phyloP scores from a whole-genome alignment of 1,140 invertebrate genomes.

The Zaprionus inermis region DNA sequence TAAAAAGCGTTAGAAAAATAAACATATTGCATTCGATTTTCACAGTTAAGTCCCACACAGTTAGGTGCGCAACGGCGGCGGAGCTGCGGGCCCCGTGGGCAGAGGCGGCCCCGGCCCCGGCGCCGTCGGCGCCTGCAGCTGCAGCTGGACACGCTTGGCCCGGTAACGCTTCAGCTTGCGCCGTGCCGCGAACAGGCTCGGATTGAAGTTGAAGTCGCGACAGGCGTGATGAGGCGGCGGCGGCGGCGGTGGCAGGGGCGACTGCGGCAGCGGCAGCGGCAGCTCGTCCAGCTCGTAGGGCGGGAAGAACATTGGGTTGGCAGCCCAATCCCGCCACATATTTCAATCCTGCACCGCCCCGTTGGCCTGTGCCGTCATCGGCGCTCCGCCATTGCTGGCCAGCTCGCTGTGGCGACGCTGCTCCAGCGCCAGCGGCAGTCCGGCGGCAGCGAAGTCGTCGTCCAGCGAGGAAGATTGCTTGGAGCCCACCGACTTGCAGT shows the following conservation, averaged over 20 bases:
- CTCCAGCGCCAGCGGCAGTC: constrained; percentile 85
- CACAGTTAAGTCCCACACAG: constrained; percentile 46
- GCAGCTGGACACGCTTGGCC: constrained; percentile 61
- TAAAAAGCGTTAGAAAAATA: constrained; percentile 28
- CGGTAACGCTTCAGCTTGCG: constrained; percentile 76
- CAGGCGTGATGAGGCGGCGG: constrained; percentile 40
- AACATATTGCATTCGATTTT: constrained; percentile 70
- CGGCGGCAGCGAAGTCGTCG: constrained; percentile 85
- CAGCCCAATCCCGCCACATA: constrained; percentile 84
- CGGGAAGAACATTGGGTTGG: constrained; percentile 83
- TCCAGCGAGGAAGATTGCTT: constrained; percentile 88
- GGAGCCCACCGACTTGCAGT: constrained; percentile 87
- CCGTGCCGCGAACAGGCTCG: constrained; percentile 67
- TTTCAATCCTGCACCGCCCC: constrained; percentile 87
- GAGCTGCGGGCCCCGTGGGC: constrained; percentile 12
- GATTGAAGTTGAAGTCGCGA: constrained; percentile 76
- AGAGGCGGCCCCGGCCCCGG: constrained; percentile 4
- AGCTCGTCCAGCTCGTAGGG: constrained; percentile 63
- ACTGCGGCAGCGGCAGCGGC: constrained; percentile 32
- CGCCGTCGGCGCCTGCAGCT: constrained; percentile 40
- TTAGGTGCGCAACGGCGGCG: constrained; percentile 55
- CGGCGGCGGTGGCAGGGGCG: constrained; percentile 17
- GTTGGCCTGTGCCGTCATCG: constrained; percentile 86
- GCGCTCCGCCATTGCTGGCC: constrained; percentile 43
- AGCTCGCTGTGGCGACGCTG: constrained; percentile 65